phyloP scores from a whole-genome alignment of 1,140 invertebrate genomes.

The Heliconius hermathena region DNA sequence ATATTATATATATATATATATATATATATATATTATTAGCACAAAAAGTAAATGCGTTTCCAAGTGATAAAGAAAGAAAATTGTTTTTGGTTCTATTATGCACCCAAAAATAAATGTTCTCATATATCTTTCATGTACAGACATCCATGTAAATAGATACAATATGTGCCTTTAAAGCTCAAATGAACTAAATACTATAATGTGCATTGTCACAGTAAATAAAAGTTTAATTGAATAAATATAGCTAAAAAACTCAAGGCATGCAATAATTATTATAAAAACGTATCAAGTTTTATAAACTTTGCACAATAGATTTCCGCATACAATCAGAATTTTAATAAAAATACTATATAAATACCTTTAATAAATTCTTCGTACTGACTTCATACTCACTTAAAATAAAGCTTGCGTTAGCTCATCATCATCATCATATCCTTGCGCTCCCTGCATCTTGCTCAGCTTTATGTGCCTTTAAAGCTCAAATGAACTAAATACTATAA shows the following conservation, averaged over 20 bases:
- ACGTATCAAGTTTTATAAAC: not conserved
- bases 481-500: not conserved
- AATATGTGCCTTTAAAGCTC: not conserved
- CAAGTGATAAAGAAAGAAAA: no score
- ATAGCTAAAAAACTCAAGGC: not conserved
- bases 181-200: not conserved
- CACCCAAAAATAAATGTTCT: no score
- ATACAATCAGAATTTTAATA: not conserved
- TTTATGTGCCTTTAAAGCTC: not conserved
- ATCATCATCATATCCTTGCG: not conserved
- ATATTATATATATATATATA: no score
- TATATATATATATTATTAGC: no score
- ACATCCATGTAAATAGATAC: no score
- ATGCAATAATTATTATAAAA: not conserved
- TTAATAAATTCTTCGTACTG: not conserved
- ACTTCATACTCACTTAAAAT: not conserved
- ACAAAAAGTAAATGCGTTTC: no score
- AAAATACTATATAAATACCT: not conserved
- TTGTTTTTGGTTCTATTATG: no score
- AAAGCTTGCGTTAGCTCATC: not conserved
- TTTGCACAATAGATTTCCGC: not conserved
- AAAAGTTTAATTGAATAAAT: not conserved
- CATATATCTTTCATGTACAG: no score
- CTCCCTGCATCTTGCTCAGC: no score
- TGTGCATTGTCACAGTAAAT: not conserved